phyloP scores from a whole-genome alignment of 2,888 invertebrate species.

The Busseola fusca region DNA sequence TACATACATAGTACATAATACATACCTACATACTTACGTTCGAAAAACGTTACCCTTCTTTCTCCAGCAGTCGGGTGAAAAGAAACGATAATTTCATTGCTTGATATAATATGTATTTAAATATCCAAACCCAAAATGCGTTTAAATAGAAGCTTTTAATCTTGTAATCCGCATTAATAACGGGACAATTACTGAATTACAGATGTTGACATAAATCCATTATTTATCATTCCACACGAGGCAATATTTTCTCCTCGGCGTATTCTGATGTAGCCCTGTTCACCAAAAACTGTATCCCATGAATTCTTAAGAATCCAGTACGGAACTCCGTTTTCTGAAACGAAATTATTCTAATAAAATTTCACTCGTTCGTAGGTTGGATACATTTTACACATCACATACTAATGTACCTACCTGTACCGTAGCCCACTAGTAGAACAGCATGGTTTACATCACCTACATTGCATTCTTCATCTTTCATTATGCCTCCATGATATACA shows the following conservation, averaged over 20 bases:
- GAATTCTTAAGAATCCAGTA: conserved; percentile 89
- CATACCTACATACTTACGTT: too few species aligned
- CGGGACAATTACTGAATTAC: not conserved
- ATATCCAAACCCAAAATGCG: not conserved
- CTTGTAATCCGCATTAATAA: too few species aligned
- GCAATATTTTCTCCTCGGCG: conserved; percentile 92
- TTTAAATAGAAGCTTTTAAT: not conserved
- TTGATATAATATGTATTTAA: conserved; percentile 8
- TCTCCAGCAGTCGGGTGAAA: too few species aligned
- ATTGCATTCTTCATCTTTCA: not conserved
- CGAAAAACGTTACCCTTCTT: too few species aligned
- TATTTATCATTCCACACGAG: conserved; percentile 50
- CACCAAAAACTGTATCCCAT: conserved; percentile 92
- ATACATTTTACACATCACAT: not conserved
- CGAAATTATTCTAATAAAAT: not conserved
- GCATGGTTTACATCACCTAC: conserved; percentile 13
- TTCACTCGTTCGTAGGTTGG: not conserved
- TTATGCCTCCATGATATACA: not conserved
- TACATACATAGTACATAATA: too few species aligned
- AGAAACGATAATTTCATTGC: conserved; percentile 1
- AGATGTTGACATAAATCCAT: conserved; percentile 24
- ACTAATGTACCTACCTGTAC: conserved; percentile 39
- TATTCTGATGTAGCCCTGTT: conserved; percentile 93
- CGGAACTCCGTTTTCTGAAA: conserved; percentile 39
- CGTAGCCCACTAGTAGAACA: conserved; percentile 52